phyloP scores from a whole-genome alignment of 2,888 invertebrate genomes.

The Lithophane ornitopus region DNA sequence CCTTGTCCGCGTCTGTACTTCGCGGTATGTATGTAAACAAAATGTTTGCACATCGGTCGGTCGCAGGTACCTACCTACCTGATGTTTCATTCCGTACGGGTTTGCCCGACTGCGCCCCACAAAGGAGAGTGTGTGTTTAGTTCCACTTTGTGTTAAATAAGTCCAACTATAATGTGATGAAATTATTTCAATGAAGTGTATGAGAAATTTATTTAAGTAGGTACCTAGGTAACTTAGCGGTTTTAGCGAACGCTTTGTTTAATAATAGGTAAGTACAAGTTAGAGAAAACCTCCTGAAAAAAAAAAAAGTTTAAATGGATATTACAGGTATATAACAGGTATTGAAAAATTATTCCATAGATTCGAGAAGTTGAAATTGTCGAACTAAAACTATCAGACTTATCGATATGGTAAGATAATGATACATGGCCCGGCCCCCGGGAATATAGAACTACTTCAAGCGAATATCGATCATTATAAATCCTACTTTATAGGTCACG shows the following conservation, averaged over 20 bases:
- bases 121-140: conserved; percentile 58
- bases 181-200: conserved; percentile 39
- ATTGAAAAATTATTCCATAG: conserved; percentile 9
- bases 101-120: conserved; percentile 59
- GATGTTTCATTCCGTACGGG: conserved; percentile 64
- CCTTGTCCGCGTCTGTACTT: conserved; percentile 47
- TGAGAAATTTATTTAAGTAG: background rate
- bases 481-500: conserved; percentile 58
- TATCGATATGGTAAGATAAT: conserved; percentile 52
- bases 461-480: conserved; percentile 61
- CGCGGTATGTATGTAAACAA: conserved; percentile 66
- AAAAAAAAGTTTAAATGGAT: background rate
- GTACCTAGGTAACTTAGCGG: background rate
- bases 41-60: conserved; percentile 67
- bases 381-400: conserved; percentile 38
- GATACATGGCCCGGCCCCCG: conserved; percentile 48
- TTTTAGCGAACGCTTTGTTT: background rate
- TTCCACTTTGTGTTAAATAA: conserved; percentile 33
- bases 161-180: conserved; percentile 29
- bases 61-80: conserved; percentile 65
- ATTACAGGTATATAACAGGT: conserved; percentile 13
- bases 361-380: conserved; percentile 35
- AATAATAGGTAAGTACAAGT: background rate
- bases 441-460: conserved; percentile 33
- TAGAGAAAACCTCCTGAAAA: background rate